Percentiles rank a stretch among this genome's conserved stretches.
These are phyloP conservation scores for Scaptomyza reducta DNA, from an alignment of 2,888 invertebrate species.

Conservation along the genomic window DNA sequence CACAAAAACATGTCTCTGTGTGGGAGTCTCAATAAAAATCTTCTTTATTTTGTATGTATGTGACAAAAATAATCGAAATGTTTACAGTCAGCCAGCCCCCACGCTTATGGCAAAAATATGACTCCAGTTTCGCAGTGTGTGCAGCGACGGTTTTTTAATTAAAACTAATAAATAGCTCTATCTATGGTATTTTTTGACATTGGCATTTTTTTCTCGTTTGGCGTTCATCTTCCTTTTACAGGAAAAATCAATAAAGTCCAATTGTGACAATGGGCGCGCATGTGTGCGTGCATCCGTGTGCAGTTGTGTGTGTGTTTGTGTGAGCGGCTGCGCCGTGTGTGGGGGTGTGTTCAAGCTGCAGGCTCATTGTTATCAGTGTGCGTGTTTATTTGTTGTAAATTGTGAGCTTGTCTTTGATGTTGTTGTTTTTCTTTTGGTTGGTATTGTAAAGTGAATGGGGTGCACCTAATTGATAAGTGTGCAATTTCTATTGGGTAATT, in stretches of 20 bases:
- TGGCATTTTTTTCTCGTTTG: slow-evolving; percentile 26
- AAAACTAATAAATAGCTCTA: slow-evolving; percentile 28
- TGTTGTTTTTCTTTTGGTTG: slow-evolving; percentile 10
- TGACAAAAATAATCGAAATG: slow-evolving; percentile 57
- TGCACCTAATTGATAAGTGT: slow-evolving; percentile 47
- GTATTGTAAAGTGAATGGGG: slow-evolving; percentile 44
- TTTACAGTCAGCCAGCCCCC: slow-evolving; percentile 28
- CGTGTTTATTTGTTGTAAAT: slow-evolving; percentile 17
- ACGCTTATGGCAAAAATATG: slow-evolving; percentile 13
- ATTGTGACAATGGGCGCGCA: slow-evolving; percentile 62
- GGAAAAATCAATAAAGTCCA: slow-evolving; percentile 78
- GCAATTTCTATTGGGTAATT: slow-evolving; percentile 39
- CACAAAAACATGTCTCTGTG: slow-evolving; percentile 53
- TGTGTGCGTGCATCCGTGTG: slow-evolving; percentile 2
- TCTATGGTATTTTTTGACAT: slow-evolving; percentile 17
- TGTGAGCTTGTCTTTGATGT: background rate
- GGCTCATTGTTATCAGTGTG: slow-evolving; percentile 66
- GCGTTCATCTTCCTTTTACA: slow-evolving; percentile 62
- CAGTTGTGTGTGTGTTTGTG: slow-evolving; percentile 7
- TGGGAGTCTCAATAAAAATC: slow-evolving; percentile 73
- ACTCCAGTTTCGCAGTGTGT: slow-evolving; percentile 9
- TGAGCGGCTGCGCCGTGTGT: slow-evolving; percentile 48
- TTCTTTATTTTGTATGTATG: slow-evolving; percentile 56
- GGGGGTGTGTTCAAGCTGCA: slow-evolving; percentile 38
- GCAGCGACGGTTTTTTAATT: slow-evolving; percentile 26